Conservation (phyloP, 2,888 invertebrate genomes). For the Rhopalosiphum nymphaeae region DNA sequence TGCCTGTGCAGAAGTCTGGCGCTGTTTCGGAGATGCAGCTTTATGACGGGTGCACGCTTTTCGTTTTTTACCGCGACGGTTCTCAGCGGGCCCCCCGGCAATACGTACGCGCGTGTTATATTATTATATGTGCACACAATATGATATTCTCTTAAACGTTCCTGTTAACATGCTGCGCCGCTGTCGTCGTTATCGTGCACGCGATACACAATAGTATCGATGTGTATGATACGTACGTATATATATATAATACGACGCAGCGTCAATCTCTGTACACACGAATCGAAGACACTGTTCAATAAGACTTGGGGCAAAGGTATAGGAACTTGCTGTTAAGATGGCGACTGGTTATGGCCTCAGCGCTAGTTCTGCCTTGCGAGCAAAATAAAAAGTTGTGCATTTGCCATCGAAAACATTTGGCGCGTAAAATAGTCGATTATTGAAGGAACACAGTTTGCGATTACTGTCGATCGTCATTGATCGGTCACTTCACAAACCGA, state of each 20-base stretch:
- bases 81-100: not conserved
- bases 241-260: not conserved
- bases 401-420: too few species aligned
- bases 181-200: not conserved
- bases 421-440: not conserved
- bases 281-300: not conserved
- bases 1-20: not conserved
- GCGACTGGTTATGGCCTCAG: too few species aligned
- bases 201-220: not conserved
- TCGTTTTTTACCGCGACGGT: not conserved
- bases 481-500: not conserved
- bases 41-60: not conserved
- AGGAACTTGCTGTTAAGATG: not conserved
- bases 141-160: not conserved
- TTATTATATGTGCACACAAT: not conserved
- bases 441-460: not conserved
- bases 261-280: not conserved
- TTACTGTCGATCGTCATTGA: not conserved
- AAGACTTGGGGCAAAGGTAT: not conserved
- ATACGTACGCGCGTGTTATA: not conserved
- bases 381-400: too few species aligned
- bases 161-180: not conserved
- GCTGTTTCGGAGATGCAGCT: not conserved
- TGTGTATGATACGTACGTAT: too few species aligned
- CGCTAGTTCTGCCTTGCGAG: too few species aligned